Base-by-base conservation (phyloP, 2,888 invertebrate species). In the Amiota mariae region DNA sequence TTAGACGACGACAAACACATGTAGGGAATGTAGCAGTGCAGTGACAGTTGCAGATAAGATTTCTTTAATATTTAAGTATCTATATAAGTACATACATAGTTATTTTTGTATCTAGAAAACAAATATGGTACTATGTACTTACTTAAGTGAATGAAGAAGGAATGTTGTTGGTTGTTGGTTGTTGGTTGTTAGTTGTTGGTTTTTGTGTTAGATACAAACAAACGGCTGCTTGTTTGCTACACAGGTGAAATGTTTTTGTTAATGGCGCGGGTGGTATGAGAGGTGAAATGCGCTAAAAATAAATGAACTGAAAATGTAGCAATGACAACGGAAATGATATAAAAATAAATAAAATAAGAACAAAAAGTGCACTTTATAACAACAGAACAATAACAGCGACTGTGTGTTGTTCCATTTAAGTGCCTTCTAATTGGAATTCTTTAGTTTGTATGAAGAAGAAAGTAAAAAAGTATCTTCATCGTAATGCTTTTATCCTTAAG, bases 231-330 rank as follows among this genome's bases (percentile, higher is more conserved):
- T 20, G 20, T 11, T 18, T 18, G 57, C 46, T 46, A 13, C 47
- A 66, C 66, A 66, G 66, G 66, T 66, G 66, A 66, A 66, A 48
- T 48, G n/a, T 48, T 1, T 18, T 59, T 4, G 9, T 59, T 59
- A 11, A 13, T 18, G 9, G 59, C 8, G 18, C 24, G 24, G 59
- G 57, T 57, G 57, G 57, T 11, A 18, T 56, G 56, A 9, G 15
- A n/a, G 64, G 13, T 46, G 64, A n/a, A 46, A n/a, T 48, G 66
- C 18, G n/a, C 66, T 66, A 66, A 66, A 66, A 66, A 66, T 66
- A 66, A 48, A 66, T 48, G 48, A 66, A 48, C 10, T 63, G 12
- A 46, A 63, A 63, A 63, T 15, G 61, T 20, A 46, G 46, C 4
- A 48, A 49, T 49, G 48, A 9, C 66, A 48, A 49, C 66, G 48